Evolutionary conservation across 2,888 invertebrate genomes (phyloP).

Genomic region (Callimorpha dominula): DNA sequence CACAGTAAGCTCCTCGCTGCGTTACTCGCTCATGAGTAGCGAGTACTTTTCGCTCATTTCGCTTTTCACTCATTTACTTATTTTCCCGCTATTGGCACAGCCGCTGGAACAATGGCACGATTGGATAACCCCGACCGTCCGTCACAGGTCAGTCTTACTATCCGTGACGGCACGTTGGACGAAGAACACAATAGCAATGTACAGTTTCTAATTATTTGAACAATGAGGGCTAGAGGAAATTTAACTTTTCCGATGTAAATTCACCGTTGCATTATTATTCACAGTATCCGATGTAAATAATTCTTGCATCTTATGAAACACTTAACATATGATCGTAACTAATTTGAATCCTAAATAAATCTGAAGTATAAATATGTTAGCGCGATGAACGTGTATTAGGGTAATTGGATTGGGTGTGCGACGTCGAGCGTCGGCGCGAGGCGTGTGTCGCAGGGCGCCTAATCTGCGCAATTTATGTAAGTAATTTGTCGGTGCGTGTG

Average conservation of each 20-base stretch:
- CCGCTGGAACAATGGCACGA: not conserved
- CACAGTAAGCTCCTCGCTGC: not conserved
- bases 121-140: constrained; percentile 6
- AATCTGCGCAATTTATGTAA: constrained; percentile 43
- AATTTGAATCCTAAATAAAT: constrained; percentile 14
- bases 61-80: constrained; percentile 15
- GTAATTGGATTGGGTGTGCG: constrained; percentile 13
- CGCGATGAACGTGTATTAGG: constrained; percentile 18
- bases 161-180: constrained; percentile 7
- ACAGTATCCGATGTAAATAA: not conserved
- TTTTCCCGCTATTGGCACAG: not conserved
- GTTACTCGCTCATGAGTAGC: not conserved
- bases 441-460: constrained; percentile 18
- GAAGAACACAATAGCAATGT: not conserved
- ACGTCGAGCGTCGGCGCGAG: not conserved
- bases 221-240: not conserved
- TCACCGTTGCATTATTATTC: not conserved
- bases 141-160: constrained; percentile 7
- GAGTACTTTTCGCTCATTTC: not conserved
- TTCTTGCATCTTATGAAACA: not conserved
- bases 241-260: not conserved
- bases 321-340: not conserved
- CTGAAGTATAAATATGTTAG: constrained; percentile 17
- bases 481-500: constrained; percentile 42
- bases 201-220: constrained; percentile 10